Percentiles rank a stretch among this genome's conserved stretches.
Evolutionary conservation across 2,888 invertebrate genomes (phyloP).

Genomic region (Gasteruption jaculator): DNA sequence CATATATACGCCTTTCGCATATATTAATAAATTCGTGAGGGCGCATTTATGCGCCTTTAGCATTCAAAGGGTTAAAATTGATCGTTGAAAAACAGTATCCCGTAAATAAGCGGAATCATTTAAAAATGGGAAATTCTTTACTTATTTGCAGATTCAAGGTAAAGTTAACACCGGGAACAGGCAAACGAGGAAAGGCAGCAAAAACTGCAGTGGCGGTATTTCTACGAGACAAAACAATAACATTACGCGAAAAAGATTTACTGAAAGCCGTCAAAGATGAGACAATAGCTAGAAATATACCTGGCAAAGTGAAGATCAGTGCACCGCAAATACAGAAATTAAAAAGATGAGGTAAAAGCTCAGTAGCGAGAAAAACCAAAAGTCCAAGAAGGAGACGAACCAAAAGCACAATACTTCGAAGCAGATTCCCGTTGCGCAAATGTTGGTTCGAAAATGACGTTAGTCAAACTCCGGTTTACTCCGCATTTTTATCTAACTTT

Average conservation of each 20-base stretch:
- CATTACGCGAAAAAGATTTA: constrained; percentile 80
- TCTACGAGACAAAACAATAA: constrained; percentile 71
- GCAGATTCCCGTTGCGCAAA: no score
- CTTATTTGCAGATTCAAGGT: constrained; percentile 93
- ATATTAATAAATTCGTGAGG: no score
- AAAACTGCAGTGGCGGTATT: constrained; percentile 89
- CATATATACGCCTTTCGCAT: no score
- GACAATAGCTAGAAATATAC: constrained; percentile 87
- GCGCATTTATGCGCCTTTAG: no score
- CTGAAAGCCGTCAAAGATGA: constrained; percentile 91
- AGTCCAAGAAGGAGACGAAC: constrained; percentile 1
- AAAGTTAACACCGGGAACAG: constrained; percentile 90
- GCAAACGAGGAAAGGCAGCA: constrained; percentile 92
- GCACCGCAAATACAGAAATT: constrained; percentile 75
- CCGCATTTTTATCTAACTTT: no score
- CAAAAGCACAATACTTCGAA: neutral
- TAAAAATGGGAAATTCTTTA: no score
- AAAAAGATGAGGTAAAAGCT: no score
- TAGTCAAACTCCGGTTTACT: no score
- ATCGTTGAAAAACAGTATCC: no score
- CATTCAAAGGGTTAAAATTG: no score
- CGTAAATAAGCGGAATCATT: no score
- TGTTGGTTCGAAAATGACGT: no score
- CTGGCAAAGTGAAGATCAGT: constrained; percentile 94
- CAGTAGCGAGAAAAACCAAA: constrained; percentile 34